These are phyloP conservation scores for Pseudobourletiella spinata DNA, from an alignment of 1,140 invertebrate species.

Conservation along the genomic window DNA sequence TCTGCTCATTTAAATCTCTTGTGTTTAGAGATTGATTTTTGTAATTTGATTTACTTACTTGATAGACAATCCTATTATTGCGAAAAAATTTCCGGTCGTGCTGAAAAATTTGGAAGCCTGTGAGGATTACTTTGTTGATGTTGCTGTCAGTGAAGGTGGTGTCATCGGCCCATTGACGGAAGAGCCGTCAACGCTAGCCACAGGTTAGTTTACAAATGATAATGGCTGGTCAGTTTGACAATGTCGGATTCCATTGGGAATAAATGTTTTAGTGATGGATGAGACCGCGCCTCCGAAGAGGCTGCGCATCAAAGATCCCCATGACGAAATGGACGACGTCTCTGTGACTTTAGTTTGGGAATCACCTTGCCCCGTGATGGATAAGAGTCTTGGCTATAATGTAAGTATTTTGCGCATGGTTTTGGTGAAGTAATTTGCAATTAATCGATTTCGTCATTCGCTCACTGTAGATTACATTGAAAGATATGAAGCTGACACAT, in stretches of 20 bases:
- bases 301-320: conserved; percentile 6
- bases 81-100: conserved; percentile 49
- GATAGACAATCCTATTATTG: conserved; percentile 38
- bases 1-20: no score
- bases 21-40: no score
- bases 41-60: background rate
- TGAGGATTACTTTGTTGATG: conserved; percentile 59
- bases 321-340: background rate
- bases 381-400: conserved; percentile 38
- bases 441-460: no score
- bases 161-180: conserved; percentile 54
- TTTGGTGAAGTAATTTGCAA: conserved; percentile 1
- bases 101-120: conserved; percentile 58
- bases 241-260: no score
- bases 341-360: conserved; percentile 36
- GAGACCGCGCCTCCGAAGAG: conserved; percentile 33
- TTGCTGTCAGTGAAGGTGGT: conserved; percentile 45
- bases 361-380: conserved; percentile 31
- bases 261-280: conserved; percentile 1
- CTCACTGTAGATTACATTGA: conserved; percentile 14
- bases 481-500: background rate
- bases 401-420: conserved; percentile 12
- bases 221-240: no score
- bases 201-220: no score
- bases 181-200: conserved; percentile 11